Conservation (phyloP, 2,113 vertebrate genomes). For the Pelecanus crispus region DNA sequence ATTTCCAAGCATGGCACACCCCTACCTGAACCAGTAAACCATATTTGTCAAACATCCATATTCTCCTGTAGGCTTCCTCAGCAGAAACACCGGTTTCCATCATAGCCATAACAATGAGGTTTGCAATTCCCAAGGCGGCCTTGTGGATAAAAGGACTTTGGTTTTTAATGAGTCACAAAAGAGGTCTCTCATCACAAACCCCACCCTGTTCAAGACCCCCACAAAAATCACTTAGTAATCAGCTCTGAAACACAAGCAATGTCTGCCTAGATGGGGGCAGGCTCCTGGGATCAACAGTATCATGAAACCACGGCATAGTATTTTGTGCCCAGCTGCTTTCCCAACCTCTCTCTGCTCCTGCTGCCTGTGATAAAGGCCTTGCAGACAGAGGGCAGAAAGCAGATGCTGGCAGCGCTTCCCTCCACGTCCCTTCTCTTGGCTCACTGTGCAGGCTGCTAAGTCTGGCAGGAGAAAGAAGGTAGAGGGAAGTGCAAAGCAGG, state of each 20-base stretch:
- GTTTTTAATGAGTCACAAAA: neutral
- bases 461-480: neutral
- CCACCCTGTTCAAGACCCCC: neutral
- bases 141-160: neutral
- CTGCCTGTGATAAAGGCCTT: neutral
- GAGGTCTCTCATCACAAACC: neutral
- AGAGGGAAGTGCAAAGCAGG: neutral
- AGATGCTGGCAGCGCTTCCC: neutral
- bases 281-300: neutral
- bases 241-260: rapidly evolving
- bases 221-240: rapidly evolving
- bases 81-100: slow-evolving; percentile 80
- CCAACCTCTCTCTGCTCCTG: neutral
- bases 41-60: slow-evolving; percentile 95
- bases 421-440: neutral
- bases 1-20: rapidly evolving
- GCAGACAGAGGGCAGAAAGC: neutral
- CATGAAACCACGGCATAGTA: rapidly evolving
- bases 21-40: slow-evolving; percentile 89
- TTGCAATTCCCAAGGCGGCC: slow-evolving; percentile 94
- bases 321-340: neutral
- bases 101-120: slow-evolving; percentile 96
- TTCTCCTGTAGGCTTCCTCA: slow-evolving; percentile 79
- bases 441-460: rapidly evolving
- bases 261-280: neutral